These are phyloP conservation scores for Columba guinea DNA, from an alignment of 2,797 vertebrate species.

Conservation along the genomic window DNA sequence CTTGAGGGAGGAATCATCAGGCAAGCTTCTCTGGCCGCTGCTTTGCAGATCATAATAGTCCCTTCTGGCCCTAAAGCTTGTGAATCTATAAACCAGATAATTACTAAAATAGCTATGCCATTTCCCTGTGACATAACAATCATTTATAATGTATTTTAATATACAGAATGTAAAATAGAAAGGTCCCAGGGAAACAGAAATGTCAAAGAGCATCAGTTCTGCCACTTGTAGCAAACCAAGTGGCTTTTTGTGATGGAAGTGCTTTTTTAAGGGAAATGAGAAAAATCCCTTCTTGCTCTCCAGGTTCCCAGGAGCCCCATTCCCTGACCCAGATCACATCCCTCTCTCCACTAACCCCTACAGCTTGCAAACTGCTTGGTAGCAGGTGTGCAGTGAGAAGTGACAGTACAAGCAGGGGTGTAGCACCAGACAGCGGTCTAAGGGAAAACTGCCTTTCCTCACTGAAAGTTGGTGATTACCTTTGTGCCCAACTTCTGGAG, in stretches of 20 bases:
- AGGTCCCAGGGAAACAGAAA: background rate
- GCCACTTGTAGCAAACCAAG: background rate
- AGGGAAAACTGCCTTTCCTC: background rate
- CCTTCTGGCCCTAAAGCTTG: slow-evolving; percentile 14
- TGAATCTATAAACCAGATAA: slow-evolving; percentile 36
- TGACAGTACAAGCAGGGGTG: background rate
- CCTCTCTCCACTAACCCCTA: background rate
- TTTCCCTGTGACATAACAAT: slow-evolving; percentile 12
- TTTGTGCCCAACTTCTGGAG: background rate
- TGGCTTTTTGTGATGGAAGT: background rate
- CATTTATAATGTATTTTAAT: slow-evolving; percentile 2
- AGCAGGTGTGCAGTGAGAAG: background rate
- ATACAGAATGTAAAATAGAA: background rate
- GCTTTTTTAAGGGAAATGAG: background rate
- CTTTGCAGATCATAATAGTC: background rate
- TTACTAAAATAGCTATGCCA: slow-evolving; percentile 17
- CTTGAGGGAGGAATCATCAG: background rate
- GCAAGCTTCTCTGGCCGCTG: background rate
- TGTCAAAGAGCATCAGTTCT: background rate
- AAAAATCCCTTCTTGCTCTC: fast-evolving
- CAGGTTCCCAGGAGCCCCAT: background rate
- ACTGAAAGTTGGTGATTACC: fast-evolving
- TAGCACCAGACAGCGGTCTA: fast-evolving
- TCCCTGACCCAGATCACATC: background rate
- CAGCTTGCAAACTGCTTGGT: background rate